Conservation (phyloP, 2,113 vertebrate species). For the Bubo blakistoni region DNA sequence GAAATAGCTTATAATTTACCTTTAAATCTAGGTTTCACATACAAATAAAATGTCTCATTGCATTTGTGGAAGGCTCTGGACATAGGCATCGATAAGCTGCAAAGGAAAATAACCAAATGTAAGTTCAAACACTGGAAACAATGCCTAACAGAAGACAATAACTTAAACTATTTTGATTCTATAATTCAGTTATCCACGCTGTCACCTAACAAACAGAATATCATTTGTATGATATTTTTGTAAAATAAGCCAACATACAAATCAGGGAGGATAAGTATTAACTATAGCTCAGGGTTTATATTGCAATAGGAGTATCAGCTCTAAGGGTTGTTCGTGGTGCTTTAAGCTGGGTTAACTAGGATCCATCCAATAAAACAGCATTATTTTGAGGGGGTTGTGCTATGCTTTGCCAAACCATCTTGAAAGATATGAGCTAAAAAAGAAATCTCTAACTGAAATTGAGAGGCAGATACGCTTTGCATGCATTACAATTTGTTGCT, state of each 20-base stretch:
- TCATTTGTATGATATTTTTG: not conserved
- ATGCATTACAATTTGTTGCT: not conserved
- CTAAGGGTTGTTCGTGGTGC: not conserved
- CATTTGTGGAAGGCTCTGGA: not conserved
- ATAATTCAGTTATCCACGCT: not conserved
- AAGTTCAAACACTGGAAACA: not conserved
- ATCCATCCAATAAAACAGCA: not conserved
- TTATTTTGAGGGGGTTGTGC: not conserved
- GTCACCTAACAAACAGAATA: not conserved
- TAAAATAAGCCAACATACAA: not conserved
- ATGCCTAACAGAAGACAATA: not conserved
- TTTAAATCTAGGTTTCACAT: not conserved
- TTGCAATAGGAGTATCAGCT: not conserved
- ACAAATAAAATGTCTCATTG: not conserved
- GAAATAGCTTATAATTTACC: not conserved
- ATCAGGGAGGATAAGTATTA: not conserved
- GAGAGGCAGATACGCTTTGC: not conserved
- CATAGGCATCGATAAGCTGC: not conserved
- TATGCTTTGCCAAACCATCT: not conserved
- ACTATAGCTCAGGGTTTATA: not conserved
- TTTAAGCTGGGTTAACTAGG: not conserved
- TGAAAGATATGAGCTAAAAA: not conserved
- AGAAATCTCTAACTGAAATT: not conserved
- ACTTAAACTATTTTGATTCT: not conserved
- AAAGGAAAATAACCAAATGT: not conserved